Evolutionary conservation across 2,113 vertebrate genomes (phyloP).

Genomic region (Caretta caretta): DNA sequence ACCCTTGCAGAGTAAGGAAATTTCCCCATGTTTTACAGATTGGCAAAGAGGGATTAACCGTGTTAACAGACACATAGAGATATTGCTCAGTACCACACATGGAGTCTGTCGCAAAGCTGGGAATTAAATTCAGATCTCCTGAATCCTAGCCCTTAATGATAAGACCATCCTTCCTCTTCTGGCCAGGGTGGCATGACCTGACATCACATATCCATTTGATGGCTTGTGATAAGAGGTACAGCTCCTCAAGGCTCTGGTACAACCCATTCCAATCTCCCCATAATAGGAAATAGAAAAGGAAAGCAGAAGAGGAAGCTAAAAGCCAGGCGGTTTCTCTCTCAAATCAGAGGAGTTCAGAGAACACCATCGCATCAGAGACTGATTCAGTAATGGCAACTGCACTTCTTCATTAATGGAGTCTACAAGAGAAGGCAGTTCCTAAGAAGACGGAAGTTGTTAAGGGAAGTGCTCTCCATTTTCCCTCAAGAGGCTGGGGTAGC

Average conservation of each 20-base stretch:
- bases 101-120: not conserved
- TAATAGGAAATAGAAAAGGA: not conserved
- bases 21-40: not conserved
- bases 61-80: not conserved
- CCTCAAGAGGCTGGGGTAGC: not conserved
- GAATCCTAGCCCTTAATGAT: not conserved
- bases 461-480: not conserved
- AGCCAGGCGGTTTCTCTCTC: not conserved
- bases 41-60: not conserved
- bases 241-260: not conserved
- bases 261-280: not conserved
- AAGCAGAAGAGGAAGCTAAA: not conserved
- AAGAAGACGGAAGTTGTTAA: not conserved
- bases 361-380: not conserved
- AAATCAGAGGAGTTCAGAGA: not conserved
- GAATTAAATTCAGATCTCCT: not conserved
- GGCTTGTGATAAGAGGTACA: not conserved
- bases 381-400: slow-evolving; percentile 24
- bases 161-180: rapidly evolving
- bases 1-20: not conserved
- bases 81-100: not conserved
- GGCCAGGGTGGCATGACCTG: not conserved
- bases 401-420: slow-evolving; percentile 18
- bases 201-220: not conserved
- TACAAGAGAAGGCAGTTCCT: not conserved